Conservation (phyloP, 1,140 invertebrate species). For the Carposina sasakii region DNA sequence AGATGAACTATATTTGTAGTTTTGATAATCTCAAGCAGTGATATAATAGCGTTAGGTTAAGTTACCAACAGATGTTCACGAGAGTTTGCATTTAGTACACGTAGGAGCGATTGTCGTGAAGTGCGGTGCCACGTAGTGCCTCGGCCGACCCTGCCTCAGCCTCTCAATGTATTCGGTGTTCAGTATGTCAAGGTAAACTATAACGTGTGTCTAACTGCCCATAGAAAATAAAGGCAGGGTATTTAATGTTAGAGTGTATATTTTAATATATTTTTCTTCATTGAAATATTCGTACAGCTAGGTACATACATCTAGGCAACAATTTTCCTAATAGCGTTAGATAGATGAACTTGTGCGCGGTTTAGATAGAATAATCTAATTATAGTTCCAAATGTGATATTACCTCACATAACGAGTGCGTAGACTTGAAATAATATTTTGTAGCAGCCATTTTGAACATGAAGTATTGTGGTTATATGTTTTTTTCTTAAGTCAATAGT, state of each 20-base stretch:
- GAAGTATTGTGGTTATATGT: too few species aligned
- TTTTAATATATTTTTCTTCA: too few species aligned
- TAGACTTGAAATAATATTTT: slow-evolving; percentile 14
- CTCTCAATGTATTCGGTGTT: too few species aligned
- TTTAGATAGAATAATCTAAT: slow-evolving; percentile 44
- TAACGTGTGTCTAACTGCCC: too few species aligned
- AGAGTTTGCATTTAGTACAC: slow-evolving; percentile 57
- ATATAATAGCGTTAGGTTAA: slow-evolving; percentile 48
- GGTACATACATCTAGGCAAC: too few species aligned
- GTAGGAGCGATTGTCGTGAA: slow-evolving; percentile 28
- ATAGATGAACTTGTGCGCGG: slow-evolving; percentile 28
- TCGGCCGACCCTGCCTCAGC: too few species aligned
- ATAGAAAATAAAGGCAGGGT: too few species aligned
- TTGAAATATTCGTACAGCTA: too few species aligned
- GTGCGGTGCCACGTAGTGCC: slow-evolving; percentile 58
- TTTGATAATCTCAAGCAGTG: slow-evolving; percentile 39
- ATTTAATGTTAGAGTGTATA: too few species aligned
- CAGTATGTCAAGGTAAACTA: too few species aligned
- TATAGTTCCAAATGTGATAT: slow-evolving; percentile 41
- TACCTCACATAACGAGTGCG: slow-evolving; percentile 37
- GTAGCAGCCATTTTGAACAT: slow-evolving; percentile 15
- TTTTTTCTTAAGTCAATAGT: too few species aligned
- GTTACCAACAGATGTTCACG: slow-evolving; percentile 52
- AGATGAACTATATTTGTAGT: slow-evolving; percentile 32
- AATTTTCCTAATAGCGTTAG: too few species aligned